Evolutionary conservation across 2,797 vertebrate species (phyloP).

Genomic region (Chloroceryle amazona): DNA sequence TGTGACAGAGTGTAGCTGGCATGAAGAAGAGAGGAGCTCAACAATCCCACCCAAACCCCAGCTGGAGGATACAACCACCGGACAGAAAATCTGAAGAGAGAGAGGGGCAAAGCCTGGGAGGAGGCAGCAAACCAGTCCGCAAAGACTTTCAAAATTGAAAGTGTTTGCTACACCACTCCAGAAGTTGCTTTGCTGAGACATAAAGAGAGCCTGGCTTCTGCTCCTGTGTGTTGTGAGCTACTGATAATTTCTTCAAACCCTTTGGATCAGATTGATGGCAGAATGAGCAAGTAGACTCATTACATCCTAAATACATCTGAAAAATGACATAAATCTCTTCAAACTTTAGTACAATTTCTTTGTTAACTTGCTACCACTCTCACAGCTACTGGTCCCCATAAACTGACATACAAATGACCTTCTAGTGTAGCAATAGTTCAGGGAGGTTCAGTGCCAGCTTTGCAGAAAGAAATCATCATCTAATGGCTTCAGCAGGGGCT

Average conservation of each 20-base stretch:
- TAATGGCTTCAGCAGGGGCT: neutral
- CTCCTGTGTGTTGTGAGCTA: neutral
- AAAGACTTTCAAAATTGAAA: neutral
- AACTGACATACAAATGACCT: neutral
- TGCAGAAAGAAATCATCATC: constrained; percentile 31
- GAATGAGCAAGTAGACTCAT: neutral
- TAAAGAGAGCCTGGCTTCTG: neutral
- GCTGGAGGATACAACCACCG: neutral
- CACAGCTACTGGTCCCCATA: neutral
- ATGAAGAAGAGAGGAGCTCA: constrained; percentile 35
- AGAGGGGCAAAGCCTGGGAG: neutral
- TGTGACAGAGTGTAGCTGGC: constrained; percentile 54
- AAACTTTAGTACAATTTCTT: neutral
- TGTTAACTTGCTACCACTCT: neutral
- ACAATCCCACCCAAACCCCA: constrained; percentile 51
- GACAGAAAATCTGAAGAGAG: neutral
- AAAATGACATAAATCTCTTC: neutral
- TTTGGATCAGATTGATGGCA: neutral
- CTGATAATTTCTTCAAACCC: neutral
- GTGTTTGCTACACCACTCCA: neutral
- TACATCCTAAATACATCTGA: neutral
- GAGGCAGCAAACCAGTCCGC: accelerated
- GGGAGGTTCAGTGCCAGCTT: neutral
- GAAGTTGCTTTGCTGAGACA: neutral
- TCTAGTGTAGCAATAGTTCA: neutral